phyloP scores from a whole-genome alignment of 2,113 vertebrate species.

The Forbesichthys papilliferus region DNA sequence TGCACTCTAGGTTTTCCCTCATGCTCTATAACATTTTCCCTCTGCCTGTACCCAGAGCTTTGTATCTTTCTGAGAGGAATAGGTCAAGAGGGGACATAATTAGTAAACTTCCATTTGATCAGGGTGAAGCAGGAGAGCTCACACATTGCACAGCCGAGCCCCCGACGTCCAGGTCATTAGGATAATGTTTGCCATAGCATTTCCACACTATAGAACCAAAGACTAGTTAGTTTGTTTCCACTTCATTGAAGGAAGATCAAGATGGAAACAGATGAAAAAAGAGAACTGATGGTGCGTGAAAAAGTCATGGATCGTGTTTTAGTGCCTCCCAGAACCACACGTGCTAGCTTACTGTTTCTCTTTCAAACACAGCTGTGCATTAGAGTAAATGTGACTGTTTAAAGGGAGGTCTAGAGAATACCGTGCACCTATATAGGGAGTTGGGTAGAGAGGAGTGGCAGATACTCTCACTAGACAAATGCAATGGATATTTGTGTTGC shows the following conservation, averaged over 20 bases:
- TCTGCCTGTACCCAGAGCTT: constrained; percentile 23
- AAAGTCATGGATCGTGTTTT: no score
- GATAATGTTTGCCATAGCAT: constrained; percentile 51
- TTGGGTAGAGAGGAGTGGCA: no score
- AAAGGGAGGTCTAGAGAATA: background rate
- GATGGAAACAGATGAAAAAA: constrained; percentile 3
- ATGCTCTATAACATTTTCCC: constrained; percentile 37
- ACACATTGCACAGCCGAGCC: constrained; percentile 56
- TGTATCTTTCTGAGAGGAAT: constrained; percentile 55
- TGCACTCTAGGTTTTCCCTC: constrained; percentile 14
- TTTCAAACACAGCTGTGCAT: background rate
- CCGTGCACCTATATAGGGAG: background rate
- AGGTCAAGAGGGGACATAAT: constrained; percentile 71
- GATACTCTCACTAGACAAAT: no score
- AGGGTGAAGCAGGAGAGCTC: constrained; percentile 46
- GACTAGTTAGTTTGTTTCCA: constrained; percentile 28
- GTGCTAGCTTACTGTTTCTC: no score
- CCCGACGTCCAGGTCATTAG: constrained; percentile 62
- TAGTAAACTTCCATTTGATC: constrained; percentile 59
- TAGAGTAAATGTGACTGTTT: background rate
- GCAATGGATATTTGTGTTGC: no score
- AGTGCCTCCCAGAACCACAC: no score
- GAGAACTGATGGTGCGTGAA: background rate
- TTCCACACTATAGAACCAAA: constrained; percentile 18
- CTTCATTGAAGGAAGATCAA: constrained; percentile 36